A percentile compares a stretch with the other conserved stretches of the same genome.
Conservation (phyloP, 2,113 vertebrate species). For the Crotalus horridus region DNA sequence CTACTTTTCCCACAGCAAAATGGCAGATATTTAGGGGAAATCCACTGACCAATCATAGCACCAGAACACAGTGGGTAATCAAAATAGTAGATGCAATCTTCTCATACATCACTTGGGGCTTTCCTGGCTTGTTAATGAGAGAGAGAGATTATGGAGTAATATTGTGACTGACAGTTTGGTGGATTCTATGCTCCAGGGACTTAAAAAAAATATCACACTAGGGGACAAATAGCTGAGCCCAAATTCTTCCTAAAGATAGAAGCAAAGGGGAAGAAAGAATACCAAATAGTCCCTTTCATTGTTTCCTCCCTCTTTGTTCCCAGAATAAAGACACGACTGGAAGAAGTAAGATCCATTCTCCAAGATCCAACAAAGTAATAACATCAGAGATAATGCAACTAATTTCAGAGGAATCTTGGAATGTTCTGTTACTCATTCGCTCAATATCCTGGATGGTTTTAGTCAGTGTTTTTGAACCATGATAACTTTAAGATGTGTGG, state of each 20-base stretch:
- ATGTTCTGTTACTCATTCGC: background rate
- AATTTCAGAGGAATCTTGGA: background rate
- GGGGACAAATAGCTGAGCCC: background rate
- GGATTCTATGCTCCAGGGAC: background rate
- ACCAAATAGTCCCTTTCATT: background rate
- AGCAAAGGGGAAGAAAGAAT: background rate
- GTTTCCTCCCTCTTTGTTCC: background rate
- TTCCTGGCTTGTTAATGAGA: background rate
- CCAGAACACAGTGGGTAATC: background rate
- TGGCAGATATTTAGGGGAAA: slow-evolving; percentile 38
- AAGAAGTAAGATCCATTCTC: background rate
- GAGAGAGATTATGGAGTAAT: background rate
- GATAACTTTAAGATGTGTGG: background rate
- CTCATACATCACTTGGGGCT: background rate
- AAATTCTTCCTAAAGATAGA: background rate
- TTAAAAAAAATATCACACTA: background rate
- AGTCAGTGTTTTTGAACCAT: background rate
- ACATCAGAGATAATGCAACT: background rate
- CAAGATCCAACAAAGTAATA: background rate
- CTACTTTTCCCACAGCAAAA: slow-evolving; percentile 41
- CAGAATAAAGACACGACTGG: background rate
- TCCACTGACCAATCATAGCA: background rate
- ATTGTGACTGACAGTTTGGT: background rate
- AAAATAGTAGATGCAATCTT: background rate
- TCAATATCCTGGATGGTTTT: background rate